A percentile compares a stretch with the other conserved stretches of the same genome.
Conservation (phyloP, 2,888 invertebrate species). For the Temnothorax rugatulus region DNA sequence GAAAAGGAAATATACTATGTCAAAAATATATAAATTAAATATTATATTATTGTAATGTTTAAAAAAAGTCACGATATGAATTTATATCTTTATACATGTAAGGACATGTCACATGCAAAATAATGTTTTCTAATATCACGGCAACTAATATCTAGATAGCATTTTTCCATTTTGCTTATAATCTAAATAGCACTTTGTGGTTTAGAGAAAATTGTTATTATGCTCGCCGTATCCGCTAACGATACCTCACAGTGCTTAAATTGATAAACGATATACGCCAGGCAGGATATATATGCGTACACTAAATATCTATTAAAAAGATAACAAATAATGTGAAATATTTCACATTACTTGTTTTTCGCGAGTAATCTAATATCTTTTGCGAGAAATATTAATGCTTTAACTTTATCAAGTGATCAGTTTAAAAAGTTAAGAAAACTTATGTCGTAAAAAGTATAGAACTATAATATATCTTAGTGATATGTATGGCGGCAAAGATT, state of each 20-base stretch:
- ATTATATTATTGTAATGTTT: not conserved
- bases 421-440: conserved; percentile 12
- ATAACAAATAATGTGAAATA: not conserved
- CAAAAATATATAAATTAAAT: not conserved
- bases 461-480: not conserved
- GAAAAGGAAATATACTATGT: not conserved
- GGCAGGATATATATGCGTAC: no score
- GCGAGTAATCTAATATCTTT: not conserved
- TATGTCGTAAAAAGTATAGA: not conserved
- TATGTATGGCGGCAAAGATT: not conserved
- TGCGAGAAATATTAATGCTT: not conserved
- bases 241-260: not conserved
- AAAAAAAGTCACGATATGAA: not conserved
- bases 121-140: not conserved
- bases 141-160: not conserved
- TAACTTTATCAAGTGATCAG: conserved; percentile 4
- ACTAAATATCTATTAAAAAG: not conserved
- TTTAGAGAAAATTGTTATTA: conserved; percentile 18
- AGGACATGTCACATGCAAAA: not conserved
- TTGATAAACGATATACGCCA: not conserved
- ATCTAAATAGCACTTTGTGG: not conserved
- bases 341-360: not conserved
- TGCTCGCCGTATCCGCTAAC: not conserved
- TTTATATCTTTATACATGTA: not conserved
- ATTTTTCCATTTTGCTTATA: not conserved